Base-by-base conservation (phyloP, 2,888 invertebrate genomes). In the Ischnus inquisitorius region DNA sequence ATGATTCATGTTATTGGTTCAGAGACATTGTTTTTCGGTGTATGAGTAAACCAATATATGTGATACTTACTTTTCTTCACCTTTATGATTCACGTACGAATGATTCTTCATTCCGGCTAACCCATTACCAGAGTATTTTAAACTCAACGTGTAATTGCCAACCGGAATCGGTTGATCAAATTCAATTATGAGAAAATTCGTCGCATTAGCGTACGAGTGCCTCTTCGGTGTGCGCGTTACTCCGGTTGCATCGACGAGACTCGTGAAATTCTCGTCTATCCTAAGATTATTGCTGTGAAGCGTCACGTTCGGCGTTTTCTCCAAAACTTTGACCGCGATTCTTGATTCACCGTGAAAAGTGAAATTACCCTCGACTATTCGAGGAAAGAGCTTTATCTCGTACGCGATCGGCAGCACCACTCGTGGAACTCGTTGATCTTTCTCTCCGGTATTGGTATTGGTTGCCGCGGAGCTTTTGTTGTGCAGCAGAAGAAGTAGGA, bases 61-160 rank as follows among this genome's bases (percentile, higher is more conserved):
- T 34, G 65, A n/a, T 6, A 91, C 90, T 87, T 90, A 93, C 89
- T 88, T 87, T 8, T 85, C 93, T 88, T 93, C 94, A 43, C 94
- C 94, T 60, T 92, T 86, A n/a, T 92, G 80, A 85, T 95, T 94
- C 4, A 90, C 93, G 89, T 96, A 97, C 60, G 94, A 95, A 86
- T 95, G 96, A 89, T 95, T 95, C 90, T 96, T 97, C 90, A 97
- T 95, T 68, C 97, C 97, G 88, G 95, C 95, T 8, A 95, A 94
- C 25, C 96, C 95, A 43, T 91, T 92, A 19, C 96, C 96, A 46
- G 93, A 91, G 89, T 95, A 96, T 2, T 95, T 94, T 10, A 96
- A 89, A 87, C 95, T 94, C 25, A 96, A 89, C 0, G 94, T 95
- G 83, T 96, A 96, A 89, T 95, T 95, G 12, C 94, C 93, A 16